Evolutionary conservation across 2,113 vertebrate species (phyloP).

Genomic region (Condylura cristata): DNA sequence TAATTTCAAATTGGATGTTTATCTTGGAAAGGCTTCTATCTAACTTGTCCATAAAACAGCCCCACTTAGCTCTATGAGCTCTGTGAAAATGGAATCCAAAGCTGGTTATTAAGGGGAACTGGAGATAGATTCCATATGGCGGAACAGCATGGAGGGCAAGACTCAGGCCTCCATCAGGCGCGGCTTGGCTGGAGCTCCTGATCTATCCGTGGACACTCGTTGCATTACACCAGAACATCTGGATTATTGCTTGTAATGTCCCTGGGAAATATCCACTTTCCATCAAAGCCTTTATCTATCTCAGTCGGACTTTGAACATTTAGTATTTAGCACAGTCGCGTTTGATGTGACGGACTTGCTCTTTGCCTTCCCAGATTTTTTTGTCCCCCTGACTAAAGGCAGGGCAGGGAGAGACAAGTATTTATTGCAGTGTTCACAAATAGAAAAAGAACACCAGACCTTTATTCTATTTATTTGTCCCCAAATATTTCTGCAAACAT

Average conservation of each 20-base stretch:
- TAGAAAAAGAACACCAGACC: neutral
- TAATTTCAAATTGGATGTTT: conserved; percentile 95
- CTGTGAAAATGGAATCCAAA: conserved; percentile 97
- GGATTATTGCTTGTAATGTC: conserved; percentile 98
- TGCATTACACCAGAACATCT: conserved; percentile 98
- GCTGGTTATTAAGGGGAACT: conserved; percentile 96
- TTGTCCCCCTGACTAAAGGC: conserved; percentile 44
- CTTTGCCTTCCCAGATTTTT: conserved; percentile 70
- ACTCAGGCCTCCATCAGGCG: conserved; percentile 90
- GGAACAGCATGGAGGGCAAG: conserved; percentile 95
- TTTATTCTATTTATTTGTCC: conserved; percentile 60
- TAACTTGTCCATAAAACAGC: conserved; percentile 98
- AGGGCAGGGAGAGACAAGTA: conserved; percentile 57
- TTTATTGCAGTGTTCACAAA: conserved; percentile 69
- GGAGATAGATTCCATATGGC: conserved; percentile 99
- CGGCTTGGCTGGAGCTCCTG: conserved; percentile 93
- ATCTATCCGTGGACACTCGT: conserved; percentile 95
- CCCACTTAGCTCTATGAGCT: conserved; percentile 98
- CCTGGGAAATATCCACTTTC: conserved; percentile 98
- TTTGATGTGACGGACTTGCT: conserved; percentile 86
- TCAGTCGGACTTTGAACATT: conserved; percentile 89
- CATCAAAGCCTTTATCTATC: conserved; percentile 96
- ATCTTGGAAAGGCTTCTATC: conserved; percentile 99
- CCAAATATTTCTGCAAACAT: conserved; percentile 34
- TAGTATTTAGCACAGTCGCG: conserved; percentile 85